A percentile compares a stretch with the other conserved stretches of the same genome.
Evolutionary conservation across 2,113 vertebrate species (phyloP).

Genomic region (Ciconia maguari): DNA sequence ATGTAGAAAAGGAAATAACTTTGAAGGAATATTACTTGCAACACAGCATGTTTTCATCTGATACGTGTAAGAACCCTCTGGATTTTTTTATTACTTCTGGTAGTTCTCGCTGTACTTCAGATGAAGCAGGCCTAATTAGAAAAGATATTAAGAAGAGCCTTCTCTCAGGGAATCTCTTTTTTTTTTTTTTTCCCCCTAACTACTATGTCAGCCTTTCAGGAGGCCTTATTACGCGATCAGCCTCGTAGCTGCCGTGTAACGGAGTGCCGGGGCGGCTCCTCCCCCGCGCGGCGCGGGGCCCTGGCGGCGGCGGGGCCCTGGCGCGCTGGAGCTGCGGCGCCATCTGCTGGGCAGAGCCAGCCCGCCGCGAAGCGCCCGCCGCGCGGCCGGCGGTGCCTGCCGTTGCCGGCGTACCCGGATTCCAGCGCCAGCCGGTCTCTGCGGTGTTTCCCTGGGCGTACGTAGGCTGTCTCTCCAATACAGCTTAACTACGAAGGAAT

Average conservation of each 20-base stretch:
- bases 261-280: too few relatives aligned
- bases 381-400: too few relatives aligned
- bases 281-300: too few relatives aligned
- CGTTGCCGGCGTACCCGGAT: too few relatives aligned
- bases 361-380: too few relatives aligned
- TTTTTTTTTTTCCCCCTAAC: not conserved
- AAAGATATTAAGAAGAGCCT: not conserved
- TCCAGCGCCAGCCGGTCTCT: too few relatives aligned
- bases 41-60: not conserved
- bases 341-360: constrained; percentile 54
- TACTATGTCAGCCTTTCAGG: not conserved
- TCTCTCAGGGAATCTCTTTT: not conserved
- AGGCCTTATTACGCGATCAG: not conserved
- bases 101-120: not conserved
- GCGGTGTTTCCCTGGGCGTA: rapidly evolving
- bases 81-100: not conserved
- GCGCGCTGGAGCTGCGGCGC: constrained; percentile 20
- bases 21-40: not conserved
- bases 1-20: not conserved
- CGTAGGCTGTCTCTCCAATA: rapidly evolving
- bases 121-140: not conserved
- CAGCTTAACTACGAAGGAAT: too few relatives aligned
- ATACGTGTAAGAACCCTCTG: not conserved
- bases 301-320: too few relatives aligned
- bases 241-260: too few relatives aligned